These are phyloP conservation scores for Apodemus agrarius DNA, from an alignment of 2,797 vertebrate species.

Conservation along the genomic window DNA sequence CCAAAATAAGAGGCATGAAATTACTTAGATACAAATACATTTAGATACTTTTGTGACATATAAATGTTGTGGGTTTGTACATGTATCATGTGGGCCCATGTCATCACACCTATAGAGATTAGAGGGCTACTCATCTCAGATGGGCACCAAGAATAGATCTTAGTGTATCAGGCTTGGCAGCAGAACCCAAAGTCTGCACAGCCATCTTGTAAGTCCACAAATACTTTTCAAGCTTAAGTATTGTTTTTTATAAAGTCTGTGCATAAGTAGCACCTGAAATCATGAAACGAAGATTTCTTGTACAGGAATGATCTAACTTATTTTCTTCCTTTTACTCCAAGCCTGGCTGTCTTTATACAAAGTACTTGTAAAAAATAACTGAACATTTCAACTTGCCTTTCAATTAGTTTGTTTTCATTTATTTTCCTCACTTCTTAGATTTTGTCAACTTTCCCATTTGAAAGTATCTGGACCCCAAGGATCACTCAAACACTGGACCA, in stretches of 20 bases:
- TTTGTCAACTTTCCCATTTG: neutral
- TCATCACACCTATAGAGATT: neutral
- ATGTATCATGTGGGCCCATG: too few relatives aligned
- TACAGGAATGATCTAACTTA: neutral
- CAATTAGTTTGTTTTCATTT: neutral
- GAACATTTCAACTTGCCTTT: neutral
- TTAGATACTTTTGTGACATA: neutral
- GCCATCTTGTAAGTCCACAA: neutral
- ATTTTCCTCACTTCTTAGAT: neutral
- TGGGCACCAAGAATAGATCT: neutral
- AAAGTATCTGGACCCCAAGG: neutral
- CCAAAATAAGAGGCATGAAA: neutral
- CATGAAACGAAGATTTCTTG: neutral
- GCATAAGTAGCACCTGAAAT: neutral
- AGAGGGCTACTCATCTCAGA: neutral
- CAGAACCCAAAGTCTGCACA: neutral
- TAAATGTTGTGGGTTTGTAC: neutral
- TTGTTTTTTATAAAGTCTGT: neutral
- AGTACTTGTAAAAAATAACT: neutral
- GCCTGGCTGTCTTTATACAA: neutral
- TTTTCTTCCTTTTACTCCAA: neutral
- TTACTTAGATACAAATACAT: neutral
- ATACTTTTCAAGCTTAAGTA: neutral
- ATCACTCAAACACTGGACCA: too few relatives aligned
- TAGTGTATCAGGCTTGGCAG: neutral